These are phyloP conservation scores for Hypocryptadius cinnamomeus DNA, from an alignment of 2,113 vertebrate species.

Conservation along the genomic window DNA sequence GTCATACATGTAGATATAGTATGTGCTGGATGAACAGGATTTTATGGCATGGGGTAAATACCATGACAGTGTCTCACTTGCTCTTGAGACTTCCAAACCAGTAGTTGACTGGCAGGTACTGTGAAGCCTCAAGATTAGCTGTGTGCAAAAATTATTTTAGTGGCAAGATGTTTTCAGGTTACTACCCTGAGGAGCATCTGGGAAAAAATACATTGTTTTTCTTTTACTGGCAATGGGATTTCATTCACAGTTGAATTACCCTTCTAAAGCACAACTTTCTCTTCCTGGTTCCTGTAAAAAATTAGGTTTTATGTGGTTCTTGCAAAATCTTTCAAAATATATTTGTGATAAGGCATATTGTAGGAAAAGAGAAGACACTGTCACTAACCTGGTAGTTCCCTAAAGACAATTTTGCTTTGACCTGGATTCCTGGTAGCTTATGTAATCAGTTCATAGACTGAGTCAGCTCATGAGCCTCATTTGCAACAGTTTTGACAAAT, in stretches of 20 bases:
- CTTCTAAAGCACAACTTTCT: not conserved
- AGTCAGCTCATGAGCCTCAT: not conserved
- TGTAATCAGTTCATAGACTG: not conserved
- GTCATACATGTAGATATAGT: not conserved
- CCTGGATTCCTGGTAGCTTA: not conserved
- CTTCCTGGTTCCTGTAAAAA: not conserved
- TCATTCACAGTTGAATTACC: not conserved
- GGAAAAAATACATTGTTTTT: not conserved
- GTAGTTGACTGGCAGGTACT: not conserved
- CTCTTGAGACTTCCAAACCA: not conserved
- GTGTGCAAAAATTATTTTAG: not conserved
- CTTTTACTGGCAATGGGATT: not conserved
- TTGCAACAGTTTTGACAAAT: not conserved
- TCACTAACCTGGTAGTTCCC: not conserved
- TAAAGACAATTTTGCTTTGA: not conserved
- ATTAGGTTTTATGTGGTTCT: not conserved
- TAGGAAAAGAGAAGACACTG: not conserved
- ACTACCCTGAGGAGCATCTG: not conserved
- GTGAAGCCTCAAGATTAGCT: not conserved
- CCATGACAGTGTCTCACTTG: not conserved
- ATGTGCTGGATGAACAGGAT: rapidly evolving
- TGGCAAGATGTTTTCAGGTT: not conserved
- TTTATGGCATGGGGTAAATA: not conserved
- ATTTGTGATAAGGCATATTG: not conserved
- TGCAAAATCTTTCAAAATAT: not conserved